Base-by-base conservation (phyloP, 2,797 vertebrate species). In the Parotocinclus haroldoi region DNA sequence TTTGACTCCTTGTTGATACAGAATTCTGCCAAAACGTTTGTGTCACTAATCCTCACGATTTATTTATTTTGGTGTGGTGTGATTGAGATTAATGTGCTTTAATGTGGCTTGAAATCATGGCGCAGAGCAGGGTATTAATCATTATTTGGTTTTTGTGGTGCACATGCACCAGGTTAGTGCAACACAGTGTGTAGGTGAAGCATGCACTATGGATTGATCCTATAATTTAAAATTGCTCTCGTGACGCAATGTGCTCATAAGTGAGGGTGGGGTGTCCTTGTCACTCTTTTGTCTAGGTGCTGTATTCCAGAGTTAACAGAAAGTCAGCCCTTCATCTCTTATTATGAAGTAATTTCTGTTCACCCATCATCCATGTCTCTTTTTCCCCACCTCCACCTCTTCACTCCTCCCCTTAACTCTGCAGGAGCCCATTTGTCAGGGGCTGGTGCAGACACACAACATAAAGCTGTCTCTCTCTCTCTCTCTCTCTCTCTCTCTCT, bases 351-450 rank as follows among this genome's bases (percentile, higher is more conserved):
- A 63, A 73, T 70, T 71, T 72, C 63, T 50, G 46, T 58, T 72
- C 70, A 50, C 58, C 63, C 14, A 17, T 61, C 68, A 60, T 67
- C 62, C 12, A 2, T 69, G 14, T 69, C 19, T 14, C 16, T 50
- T 39, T 48, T 37, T 53, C 17, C 13, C 42, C 38, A 8, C 50
- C 46, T 11, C 45, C 51, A 57, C 63, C 62, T 57, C 39, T 58
- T 39, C 36, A 17, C 53, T 49, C 11, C 50, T 18, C 56, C 42
- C 68, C 68, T 65, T 39, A 37, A 59, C 61, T 58, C 77, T 51
- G 68, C 48, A 55, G 74, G 59, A 63, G 58, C 66, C 55, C 62
- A 78, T 83, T 77, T 82, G 75, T 80, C 63, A 69, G 14, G 59
- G 68, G 61, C 77, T 74, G 74, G 55, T 70, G 71, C 72, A 64